Percentiles rank a stretch among this genome's conserved stretches.
Conservation (phyloP, 2,113 vertebrate species). For the Trochalopteron elliotii region DNA sequence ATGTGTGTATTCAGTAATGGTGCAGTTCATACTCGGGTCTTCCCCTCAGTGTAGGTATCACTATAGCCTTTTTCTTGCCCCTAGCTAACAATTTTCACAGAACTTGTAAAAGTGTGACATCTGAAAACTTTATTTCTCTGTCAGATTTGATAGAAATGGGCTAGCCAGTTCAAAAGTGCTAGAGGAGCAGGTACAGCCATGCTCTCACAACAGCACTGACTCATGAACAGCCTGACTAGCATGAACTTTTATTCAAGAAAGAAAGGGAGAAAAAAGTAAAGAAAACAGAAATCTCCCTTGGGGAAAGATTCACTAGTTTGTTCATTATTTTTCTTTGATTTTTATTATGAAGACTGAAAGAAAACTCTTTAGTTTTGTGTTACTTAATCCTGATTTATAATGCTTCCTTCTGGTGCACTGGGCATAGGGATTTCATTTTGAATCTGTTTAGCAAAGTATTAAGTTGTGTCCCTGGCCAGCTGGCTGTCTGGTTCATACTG, state of each 20-base stretch:
- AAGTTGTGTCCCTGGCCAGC: background rate
- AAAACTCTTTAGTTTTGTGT: background rate
- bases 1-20: background rate
- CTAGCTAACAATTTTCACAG: background rate
- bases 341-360: background rate
- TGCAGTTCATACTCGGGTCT: background rate
- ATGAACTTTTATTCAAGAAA: background rate
- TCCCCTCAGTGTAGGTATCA: background rate
- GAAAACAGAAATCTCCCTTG: background rate
- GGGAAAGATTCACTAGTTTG: background rate
- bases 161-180: background rate
- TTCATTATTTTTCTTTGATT: background rate
- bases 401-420: background rate
- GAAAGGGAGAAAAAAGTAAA: accelerated
- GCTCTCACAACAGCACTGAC: background rate
- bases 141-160: background rate
- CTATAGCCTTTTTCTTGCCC: background rate
- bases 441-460: background rate
- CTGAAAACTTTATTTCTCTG: background rate
- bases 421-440: background rate
- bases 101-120: background rate
- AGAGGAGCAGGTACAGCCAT: background rate
- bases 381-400: background rate
- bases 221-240: background rate
- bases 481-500: background rate